A percentile compares a stretch with the other conserved stretches of the same genome.
Evolutionary conservation across 2,888 invertebrate species (phyloP).

Genomic region (Phaedon cochleariae): DNA sequence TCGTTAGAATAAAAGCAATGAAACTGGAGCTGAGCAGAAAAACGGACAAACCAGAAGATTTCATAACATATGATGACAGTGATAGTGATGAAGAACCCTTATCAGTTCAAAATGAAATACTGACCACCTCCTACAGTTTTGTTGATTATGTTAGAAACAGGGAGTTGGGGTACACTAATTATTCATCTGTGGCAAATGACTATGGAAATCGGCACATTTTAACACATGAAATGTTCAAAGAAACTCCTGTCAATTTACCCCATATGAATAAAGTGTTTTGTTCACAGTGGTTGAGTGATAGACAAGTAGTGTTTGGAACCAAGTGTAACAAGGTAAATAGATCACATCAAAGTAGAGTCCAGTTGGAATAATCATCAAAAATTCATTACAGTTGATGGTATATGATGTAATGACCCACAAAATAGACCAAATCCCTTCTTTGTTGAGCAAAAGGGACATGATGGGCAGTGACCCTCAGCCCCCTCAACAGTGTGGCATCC

Average conservation of each 20-base stretch:
- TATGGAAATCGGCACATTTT: constrained; percentile 89
- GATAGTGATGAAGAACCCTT: constrained; percentile 86
- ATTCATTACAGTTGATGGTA: constrained; percentile 76
- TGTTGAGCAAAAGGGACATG: constrained; percentile 71
- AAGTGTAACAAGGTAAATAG: constrained; percentile 90
- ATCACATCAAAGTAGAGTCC: not conserved
- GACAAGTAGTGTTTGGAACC: constrained; percentile 95
- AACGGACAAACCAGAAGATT: constrained; percentile 89
- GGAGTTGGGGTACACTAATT: constrained; percentile 77
- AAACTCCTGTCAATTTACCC: constrained; percentile 82
- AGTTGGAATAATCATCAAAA: not conserved
- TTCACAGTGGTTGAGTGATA: constrained; percentile 94
- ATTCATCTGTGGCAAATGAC: constrained; percentile 76
- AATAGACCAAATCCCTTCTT: constrained; percentile 88
- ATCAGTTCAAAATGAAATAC: constrained; percentile 74
- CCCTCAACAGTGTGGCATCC: constrained; percentile 85
- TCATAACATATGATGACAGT: constrained; percentile 88
- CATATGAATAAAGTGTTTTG: constrained; percentile 95
- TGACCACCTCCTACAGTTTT: constrained; percentile 85
- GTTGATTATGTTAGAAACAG: constrained; percentile 85
- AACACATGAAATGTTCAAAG: constrained; percentile 88
- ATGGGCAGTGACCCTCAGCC: constrained; percentile 63
- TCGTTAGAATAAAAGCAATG: constrained; percentile 71
- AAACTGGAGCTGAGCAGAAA: constrained; percentile 79
- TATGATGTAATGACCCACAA: constrained; percentile 89